A percentile compares a stretch with the other conserved stretches of the same genome.
Conservation (phyloP, 2,113 vertebrate species). For the Delphinapterus leucas region DNA sequence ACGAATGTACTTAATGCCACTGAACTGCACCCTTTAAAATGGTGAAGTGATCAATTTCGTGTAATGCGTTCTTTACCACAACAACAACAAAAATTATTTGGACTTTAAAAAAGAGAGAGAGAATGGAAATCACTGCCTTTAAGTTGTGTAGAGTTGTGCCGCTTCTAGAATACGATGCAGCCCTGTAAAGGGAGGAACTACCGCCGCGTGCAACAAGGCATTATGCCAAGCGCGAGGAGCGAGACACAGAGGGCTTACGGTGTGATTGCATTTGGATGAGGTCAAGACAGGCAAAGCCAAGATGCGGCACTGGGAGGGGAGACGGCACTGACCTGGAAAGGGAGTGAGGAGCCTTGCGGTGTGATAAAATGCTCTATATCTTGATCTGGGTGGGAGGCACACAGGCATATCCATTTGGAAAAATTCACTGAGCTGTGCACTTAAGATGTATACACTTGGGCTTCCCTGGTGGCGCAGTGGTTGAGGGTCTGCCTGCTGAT, state of each 20-base stretch:
- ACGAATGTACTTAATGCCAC: neutral
- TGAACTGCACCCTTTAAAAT: neutral
- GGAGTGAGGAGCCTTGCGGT: neutral
- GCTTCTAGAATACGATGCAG: neutral
- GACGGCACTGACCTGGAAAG: neutral
- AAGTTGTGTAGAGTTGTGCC: neutral
- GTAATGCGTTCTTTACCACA: neutral
- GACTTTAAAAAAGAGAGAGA: neutral
- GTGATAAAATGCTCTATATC: neutral
- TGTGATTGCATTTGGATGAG: fast-evolving
- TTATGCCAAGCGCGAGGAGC: fast-evolving
- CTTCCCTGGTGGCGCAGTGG: too few species aligned
- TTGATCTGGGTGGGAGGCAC: neutral
- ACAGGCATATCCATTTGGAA: neutral
- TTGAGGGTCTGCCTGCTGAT: too few species aligned
- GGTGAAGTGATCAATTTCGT: neutral
- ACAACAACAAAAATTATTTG: neutral
- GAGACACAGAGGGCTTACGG: neutral
- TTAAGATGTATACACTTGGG: neutral
- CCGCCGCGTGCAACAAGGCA: fast-evolving
- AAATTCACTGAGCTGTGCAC: neutral
- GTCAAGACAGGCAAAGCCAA: neutral
- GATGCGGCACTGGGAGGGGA: neutral
- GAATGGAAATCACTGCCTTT: neutral
- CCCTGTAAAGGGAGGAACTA: neutral